Conservation (phyloP, 2,888 invertebrate genomes). For the Opisthograptis luteolata region DNA sequence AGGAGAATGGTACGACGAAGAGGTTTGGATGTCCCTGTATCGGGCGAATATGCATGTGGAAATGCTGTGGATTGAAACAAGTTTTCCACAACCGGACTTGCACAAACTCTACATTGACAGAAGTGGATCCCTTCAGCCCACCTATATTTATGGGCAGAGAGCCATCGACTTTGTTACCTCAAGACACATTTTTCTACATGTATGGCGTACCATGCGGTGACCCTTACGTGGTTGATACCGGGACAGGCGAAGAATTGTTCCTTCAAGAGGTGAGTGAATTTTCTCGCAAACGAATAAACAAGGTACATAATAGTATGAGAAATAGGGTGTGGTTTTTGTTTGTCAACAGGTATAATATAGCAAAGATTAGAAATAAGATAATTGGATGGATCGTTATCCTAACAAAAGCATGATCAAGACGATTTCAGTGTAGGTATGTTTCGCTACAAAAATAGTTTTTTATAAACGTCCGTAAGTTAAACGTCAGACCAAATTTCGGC, state of each 20-base stretch:
- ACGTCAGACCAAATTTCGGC: no score
- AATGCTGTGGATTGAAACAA: constrained; percentile 60
- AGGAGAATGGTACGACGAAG: constrained; percentile 44
- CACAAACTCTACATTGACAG: constrained; percentile 42
- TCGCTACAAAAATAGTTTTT: no score
- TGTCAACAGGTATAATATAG: neutral
- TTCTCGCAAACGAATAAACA: no score
- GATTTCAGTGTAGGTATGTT: no score
- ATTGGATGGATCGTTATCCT: no score
- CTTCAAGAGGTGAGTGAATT: constrained; percentile 66
- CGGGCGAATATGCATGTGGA: constrained; percentile 64
- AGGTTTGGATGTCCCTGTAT: constrained; percentile 71
- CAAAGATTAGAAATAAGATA: neutral
- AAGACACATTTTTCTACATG: constrained; percentile 66
- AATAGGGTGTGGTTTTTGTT: neutral
- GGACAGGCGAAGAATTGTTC: constrained; percentile 52
- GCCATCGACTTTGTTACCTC: constrained; percentile 45
- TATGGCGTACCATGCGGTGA: constrained; percentile 53
- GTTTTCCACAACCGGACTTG: constrained; percentile 54
- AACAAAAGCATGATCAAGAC: no score
- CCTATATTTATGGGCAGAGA: constrained; percentile 59
- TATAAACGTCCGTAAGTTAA: no score
- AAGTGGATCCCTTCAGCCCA: constrained; percentile 65
- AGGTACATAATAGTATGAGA: no score
- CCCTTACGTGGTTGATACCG: constrained; percentile 62